Evolutionary conservation across 1,140 invertebrate species (phyloP), one percentile per base, ranked within the genome.

Genomic region (Lerema accius): DNA sequence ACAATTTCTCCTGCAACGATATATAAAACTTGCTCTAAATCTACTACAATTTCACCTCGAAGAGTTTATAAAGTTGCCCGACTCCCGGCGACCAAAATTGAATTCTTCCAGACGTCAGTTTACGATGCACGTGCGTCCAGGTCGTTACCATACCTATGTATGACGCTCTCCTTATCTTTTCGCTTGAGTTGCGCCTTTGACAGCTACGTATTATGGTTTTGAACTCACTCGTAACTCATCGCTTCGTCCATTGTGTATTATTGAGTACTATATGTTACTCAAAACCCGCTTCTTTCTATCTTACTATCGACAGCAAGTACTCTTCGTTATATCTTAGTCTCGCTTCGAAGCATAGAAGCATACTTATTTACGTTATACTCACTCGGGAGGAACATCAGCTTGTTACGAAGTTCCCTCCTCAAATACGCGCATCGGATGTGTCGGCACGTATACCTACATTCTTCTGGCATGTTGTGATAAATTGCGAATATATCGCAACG

Each of bases 101-200:
- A 55, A 55, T 55, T 55, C 39, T 32, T 26, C 51, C 51, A 42
- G 23, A 56, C 53, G 53, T 43, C 40, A 56, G 37, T 56, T 56
- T 56, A 56, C 53, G 39, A 56, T 56, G 53, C 53, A 56, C 53
- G 53, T 56, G 53, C 40, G 53, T 40, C 42, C 53, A 32, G 15
- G 28, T 56, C 39, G 40, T 56, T 45, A 56, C 28, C 19, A 56
- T 56, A 42, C 51, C 11, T 28, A 39, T 39, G n/a, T 37, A 11
- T 37, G 35, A 37, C 35, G 35, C n/a, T 11, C n/a, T 37, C 35
- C 35, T 3, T 37, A 37, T 37, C 35, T 37, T 11, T 37, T 11
- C 7, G 35, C 35, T 0, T 37, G 10, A 37, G 35, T 11, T 37
- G n/a, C n/a, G 35, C 35, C n/a, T 11, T 37, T 37, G 35, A n/a